Base-by-base conservation (phyloP, 2,113 vertebrate genomes). In the Carettochelys insculpta region DNA sequence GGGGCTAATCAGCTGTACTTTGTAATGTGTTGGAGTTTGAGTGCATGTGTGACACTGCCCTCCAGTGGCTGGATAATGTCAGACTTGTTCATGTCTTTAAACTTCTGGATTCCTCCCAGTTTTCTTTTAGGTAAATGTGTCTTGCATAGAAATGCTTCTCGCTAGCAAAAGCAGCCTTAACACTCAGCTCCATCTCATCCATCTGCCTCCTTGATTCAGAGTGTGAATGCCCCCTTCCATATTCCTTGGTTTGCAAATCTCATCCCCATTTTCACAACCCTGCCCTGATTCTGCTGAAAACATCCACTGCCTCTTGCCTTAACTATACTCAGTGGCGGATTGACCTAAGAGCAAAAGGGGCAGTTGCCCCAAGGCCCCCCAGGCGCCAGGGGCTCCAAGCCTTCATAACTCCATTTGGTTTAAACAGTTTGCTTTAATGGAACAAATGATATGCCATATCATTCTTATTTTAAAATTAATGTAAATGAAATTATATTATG, bases 31-130 rank as follows among this genome's bases (percentile, higher is more conserved):
- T 7, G 5, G 81, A 68, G 4, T 6, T 25, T 38, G 4, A 4
- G 54, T 10, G 52, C 16, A 53, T 24, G 89, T 29, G 58, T 79
- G 94, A 88, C 86, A 2, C 77, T 92, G 95, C 93, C 97, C 96
- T 97, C 97, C 97, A 89, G 95, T 25, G 96, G 58, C 93, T 82
- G 2, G 77, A 76, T 78, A 43, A 52, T 9, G 73, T 88, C 88
- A 92, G 91, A 45, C 82, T 50, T 85, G 25, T 1, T 2, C 4
- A 1, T 1, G 38, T 0, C 73, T 48, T 52, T 0, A 45, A 76
- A 80, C n/a, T 0, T 1, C 8, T 3, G 12, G 8, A 56, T 81
- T 53, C n/a, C 24, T 34, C 58, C 73, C 65, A 52, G 4, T 48
- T 85, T 78, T 31, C 51, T 5, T n/a, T 76, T 82, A 51, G 29